Evolutionary conservation across 2,113 vertebrate genomes (phyloP), one percentile per base, ranked within the genome.

Genomic region (Acanthochromis polyacanthus): DNA sequence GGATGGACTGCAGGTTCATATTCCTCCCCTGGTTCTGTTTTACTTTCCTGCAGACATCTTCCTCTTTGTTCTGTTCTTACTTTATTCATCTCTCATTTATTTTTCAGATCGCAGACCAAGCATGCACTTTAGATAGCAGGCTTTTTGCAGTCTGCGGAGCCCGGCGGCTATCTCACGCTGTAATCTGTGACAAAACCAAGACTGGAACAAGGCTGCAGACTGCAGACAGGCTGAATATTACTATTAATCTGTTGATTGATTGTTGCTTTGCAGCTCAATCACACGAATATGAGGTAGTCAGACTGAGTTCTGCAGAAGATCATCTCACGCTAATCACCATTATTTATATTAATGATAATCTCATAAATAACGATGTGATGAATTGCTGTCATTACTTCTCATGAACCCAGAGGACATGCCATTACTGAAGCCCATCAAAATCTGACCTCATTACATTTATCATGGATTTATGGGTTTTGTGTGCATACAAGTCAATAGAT

Each of bases 371-470:
- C 11, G 1, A 7, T 50, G 48, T 56, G 71, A 83, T 75, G 25
- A 64, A 85, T 82, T 0, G 8, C 72, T 57, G 45, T 53, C 20
- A 28, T 82, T 85, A 65, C 38, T 80, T 25, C 12, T 40, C 20
- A 51, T 70, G 66, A 81, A 67, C 43, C 20, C 66, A 50, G 40
- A 72, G 65, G 25, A 65, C 48, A 64, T 0, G 48, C 32, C 64
- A 73, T 87, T 83, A 80, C 20, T 60, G 53, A 16, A 16, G 73
- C 53, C 69, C 66, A 64, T 80, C 71, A 40, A 62, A 85, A 72
- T 38, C 59, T 78, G 82, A 90, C 89, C 78, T 90, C 83, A 81
- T 88, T 88, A 85, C 75, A 84, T 89, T 87, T 81, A 73, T 85
- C 71, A 68, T 72, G 71, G 80, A 88, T 85, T 90, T 77, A 87